Evolutionary conservation across 1,140 invertebrate genomes (phyloP), one percentile per base, ranked within the genome.

Genomic region (Drosophila cardini): DNA sequence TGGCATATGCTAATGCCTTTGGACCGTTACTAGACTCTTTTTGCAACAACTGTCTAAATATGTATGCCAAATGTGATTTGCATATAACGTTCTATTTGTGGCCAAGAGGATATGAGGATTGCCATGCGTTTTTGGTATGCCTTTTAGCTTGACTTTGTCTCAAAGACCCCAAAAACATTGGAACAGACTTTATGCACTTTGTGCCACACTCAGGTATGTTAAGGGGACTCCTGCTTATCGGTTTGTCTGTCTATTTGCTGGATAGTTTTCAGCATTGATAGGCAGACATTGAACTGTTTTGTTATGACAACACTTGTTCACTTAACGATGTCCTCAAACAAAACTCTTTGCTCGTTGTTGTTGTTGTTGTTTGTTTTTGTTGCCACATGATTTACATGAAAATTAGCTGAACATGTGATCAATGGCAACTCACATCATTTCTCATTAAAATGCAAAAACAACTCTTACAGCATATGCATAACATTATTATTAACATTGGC

Each of bases 51-150:
- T 76, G 72, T 13, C 83, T 71, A 89, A 83, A 87, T 80, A 87
- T 87, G 76, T 87, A 89, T 89, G 80, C 76, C 84, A 87, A 83
- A 87, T 87, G 84, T 73, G 84, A 89, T 89, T 87, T 87, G 77
- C 83, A 87, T 87, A 87, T 83, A 87, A 89, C 84, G 79, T 74
- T 76, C 61, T 77, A 63, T 70, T 60, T 57, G 45, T 36, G 13
- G 32, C 40, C 50, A 15, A 42, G 40, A 43, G 42, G 57, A 61
- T 42, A 50, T 53, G 43, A 6, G 16, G 43, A 45, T 45, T 45
- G n/a, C 40, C 40, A 43, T 32, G 34, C 30, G 7, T 38, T 55
- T 45, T 55, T 45, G 72, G 65, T 61, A 75, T 86, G 79, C 83
- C 83, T 86, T 86, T 86, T 68, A 70, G 83, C 62, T 53, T 13